Base-by-base conservation (phyloP, 2,888 invertebrate species). In the Elmis aenea region DNA sequence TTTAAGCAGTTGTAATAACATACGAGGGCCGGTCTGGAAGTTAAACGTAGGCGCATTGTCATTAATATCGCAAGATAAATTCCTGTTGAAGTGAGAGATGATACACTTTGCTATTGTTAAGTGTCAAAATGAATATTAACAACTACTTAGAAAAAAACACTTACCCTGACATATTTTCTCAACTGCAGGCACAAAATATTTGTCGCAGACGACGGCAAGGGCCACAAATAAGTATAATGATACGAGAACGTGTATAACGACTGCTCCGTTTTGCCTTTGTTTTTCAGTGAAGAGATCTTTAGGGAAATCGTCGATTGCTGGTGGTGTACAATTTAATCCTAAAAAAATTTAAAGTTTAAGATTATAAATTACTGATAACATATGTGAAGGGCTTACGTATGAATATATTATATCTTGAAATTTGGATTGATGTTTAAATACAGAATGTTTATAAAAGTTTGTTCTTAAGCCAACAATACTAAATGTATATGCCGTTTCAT, bases 151-250 rank as follows among this genome's bases (percentile, higher is more conserved):
- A 21, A 21, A 21, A 9, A 21, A 3, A 21, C 3, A 9, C 81
- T 76, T 68, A 92, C 93, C 85, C 57, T 86, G 83, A 66, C 90
- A 89, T 71, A 93, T 89, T 66, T 80, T 84, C 67, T 89, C 90
- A 46, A 94, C 85, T 20, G 92, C 86, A 5, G 93, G 91, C 37
- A 94, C 93, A 66, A 94, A 94, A 70, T 86, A 94, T 68, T 91
- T 90, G 68, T 94, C 93, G 73, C 94, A 89, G 31, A 92, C 87
- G 53, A 92, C 83, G 9, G 88, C 89, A 46, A 93, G 72, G 12
- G 87, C 73, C 27, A 87, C 73, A 61, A 92, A 92, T 57, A 88
- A 78, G 69, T 92, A 93, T 34, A 85, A 72, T 33, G 89, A 85
- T 51, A 89, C 78, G 57, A 88, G 61, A 42, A 80, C 79, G 70